Evolutionary conservation across 2,113 vertebrate genomes (phyloP).

Genomic region (Grantiella picta): DNA sequence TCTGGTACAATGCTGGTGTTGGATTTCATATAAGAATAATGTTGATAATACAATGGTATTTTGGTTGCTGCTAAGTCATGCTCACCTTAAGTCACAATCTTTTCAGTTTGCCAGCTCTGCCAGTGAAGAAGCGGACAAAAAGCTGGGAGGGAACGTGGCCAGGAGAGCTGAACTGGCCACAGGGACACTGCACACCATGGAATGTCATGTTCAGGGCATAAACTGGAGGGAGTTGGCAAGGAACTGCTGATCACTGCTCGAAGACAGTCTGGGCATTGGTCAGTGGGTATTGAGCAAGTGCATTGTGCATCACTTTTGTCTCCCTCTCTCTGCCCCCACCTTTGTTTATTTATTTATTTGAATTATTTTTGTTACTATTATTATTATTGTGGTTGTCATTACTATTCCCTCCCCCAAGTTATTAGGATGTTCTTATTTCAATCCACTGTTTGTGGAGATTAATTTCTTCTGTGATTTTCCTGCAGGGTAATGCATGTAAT

Average conservation of each 20-base stretch:
- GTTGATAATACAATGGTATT: background rate
- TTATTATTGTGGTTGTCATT: background rate
- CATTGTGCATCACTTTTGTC: background rate
- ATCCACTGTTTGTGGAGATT: background rate
- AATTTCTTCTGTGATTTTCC: background rate
- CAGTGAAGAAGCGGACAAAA: background rate
- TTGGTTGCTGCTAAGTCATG: background rate
- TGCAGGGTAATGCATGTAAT: background rate
- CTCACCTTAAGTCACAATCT: background rate
- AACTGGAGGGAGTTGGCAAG: background rate
- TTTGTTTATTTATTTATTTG: background rate
- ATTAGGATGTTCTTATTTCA: background rate
- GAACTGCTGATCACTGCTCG: background rate
- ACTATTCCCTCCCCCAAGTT: rapidly evolving
- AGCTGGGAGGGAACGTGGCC: rapidly evolving
- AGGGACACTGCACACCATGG: background rate
- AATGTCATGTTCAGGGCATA: background rate
- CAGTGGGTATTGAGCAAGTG: background rate
- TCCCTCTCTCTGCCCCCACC: background rate
- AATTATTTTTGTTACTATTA: background rate
- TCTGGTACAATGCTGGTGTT: background rate
- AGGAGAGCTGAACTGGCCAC: background rate
- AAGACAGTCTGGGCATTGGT: background rate
- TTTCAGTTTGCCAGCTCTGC: background rate
- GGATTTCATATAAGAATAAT: background rate